These are phyloP conservation scores for Macrosoma leucophasiata DNA, from an alignment of 2,888 invertebrate species.

Conservation along the genomic window DNA sequence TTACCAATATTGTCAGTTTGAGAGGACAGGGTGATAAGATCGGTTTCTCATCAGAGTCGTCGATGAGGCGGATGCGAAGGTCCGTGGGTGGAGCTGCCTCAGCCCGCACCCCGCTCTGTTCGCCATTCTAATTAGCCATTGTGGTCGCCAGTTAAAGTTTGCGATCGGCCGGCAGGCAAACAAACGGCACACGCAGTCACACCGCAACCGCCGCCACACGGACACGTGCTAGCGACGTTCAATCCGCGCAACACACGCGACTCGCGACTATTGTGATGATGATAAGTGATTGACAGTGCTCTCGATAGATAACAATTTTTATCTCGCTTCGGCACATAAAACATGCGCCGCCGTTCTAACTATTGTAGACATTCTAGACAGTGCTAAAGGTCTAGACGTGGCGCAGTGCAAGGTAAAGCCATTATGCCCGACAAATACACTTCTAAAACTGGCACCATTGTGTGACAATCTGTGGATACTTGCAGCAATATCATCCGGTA, in stretches of 20 bases:
- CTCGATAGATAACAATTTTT: constrained; percentile 48
- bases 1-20: constrained; percentile 29
- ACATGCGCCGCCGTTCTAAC: constrained; percentile 44
- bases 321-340: constrained; percentile 38
- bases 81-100: constrained; percentile 64
- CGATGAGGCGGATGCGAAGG: constrained; percentile 69
- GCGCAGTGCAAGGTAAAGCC: constrained; percentile 64
- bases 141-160: constrained; percentile 65
- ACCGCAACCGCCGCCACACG: constrained; percentile 47
- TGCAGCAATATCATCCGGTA: constrained; percentile 24
- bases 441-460: constrained; percentile 56
- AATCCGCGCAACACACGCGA: constrained; percentile 25
- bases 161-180: constrained; percentile 61
- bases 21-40: constrained; percentile 43
- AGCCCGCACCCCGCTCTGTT: constrained; percentile 50
- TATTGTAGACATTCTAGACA: constrained; percentile 37
- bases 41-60: constrained; percentile 49
- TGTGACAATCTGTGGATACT: constrained; percentile 26
- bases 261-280: constrained; percentile 55
- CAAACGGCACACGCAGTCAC: constrained; percentile 38
- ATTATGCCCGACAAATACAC: constrained; percentile 58
- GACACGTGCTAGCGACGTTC: constrained; percentile 40
- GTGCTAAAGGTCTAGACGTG: constrained; percentile 47
- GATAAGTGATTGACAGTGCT: constrained; percentile 64
- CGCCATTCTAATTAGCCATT: constrained; percentile 75